A percentile compares a stretch with the other conserved stretches of the same genome.
phyloP scores from a whole-genome alignment of 1,140 invertebrate genomes.

The Cylas formicarius region DNA sequence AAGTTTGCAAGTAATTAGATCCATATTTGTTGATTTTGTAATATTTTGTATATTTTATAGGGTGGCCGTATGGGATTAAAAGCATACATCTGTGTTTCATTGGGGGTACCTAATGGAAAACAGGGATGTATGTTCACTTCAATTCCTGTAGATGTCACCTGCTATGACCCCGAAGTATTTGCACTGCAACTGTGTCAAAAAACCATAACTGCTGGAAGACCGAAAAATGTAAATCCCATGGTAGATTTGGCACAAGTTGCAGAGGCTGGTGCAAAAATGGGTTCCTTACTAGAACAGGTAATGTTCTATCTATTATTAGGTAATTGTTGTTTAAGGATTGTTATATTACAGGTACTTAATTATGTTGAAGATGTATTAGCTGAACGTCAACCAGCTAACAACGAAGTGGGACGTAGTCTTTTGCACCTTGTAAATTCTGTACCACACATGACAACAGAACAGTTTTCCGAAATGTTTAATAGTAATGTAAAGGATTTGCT shows the following conservation, averaged over 20 bases:
- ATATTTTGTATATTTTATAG: slow-evolving; percentile 1
- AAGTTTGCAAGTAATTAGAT: slow-evolving; percentile 52
- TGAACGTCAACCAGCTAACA: slow-evolving; percentile 65
- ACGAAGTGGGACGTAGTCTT: slow-evolving; percentile 76
- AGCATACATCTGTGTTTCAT: slow-evolving; percentile 70
- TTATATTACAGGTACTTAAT: slow-evolving; percentile 51
- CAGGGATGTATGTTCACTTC: slow-evolving; percentile 95
- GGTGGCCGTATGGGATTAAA: slow-evolving; percentile 79
- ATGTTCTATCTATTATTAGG: background rate
- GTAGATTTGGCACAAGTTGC: slow-evolving; percentile 72
- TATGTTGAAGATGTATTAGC: slow-evolving; percentile 86
- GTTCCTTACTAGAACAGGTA: slow-evolving; percentile 62
- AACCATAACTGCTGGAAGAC: slow-evolving; percentile 53
- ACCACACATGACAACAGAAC: slow-evolving; percentile 80
- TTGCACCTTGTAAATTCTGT: slow-evolving; percentile 85
- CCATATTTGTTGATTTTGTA: background rate
- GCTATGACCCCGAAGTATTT: slow-evolving; percentile 85
- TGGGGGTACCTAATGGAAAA: slow-evolving; percentile 59
- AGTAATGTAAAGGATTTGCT: slow-evolving; percentile 93
- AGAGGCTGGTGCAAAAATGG: slow-evolving; percentile 71
- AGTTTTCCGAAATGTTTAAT: slow-evolving; percentile 93
- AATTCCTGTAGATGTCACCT: slow-evolving; percentile 73
- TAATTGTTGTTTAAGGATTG: slow-evolving; percentile 4
- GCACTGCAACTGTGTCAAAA: slow-evolving; percentile 73
- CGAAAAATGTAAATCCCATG: slow-evolving; percentile 67